phyloP scores from a whole-genome alignment of 1,140 invertebrate species.

The Drosophila athabasca region DNA sequence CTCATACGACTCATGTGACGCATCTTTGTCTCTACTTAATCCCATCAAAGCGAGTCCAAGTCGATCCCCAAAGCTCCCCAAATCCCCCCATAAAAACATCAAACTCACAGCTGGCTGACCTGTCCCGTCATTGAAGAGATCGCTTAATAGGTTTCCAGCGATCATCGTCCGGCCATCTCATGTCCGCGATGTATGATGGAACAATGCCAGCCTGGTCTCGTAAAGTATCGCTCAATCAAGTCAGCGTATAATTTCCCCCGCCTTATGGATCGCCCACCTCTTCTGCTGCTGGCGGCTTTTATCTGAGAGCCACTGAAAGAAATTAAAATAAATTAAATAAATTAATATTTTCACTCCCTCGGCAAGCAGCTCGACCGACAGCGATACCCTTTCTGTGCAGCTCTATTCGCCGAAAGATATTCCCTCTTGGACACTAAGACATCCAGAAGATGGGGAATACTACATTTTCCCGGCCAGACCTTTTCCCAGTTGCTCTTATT shows the following conservation, averaged over 20 bases:
- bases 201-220: slow-evolving; percentile 55
- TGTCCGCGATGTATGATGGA: neutral
- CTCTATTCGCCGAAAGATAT: neutral
- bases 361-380: neutral
- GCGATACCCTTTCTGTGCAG: slow-evolving; percentile 15
- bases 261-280: slow-evolving; percentile 7
- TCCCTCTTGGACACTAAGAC: neutral
- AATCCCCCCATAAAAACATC: slow-evolving; percentile 43
- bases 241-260: slow-evolving; percentile 30
- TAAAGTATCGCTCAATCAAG: slow-evolving; percentile 77
- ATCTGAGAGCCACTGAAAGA: slow-evolving; percentile 62
- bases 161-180: neutral
- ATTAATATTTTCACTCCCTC: slow-evolving; percentile 76
- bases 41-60: slow-evolving; percentile 57
- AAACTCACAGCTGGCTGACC: slow-evolving; percentile 26
- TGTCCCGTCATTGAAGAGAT: slow-evolving; percentile 41
- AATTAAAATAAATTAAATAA: slow-evolving; percentile 78
- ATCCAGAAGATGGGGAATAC: neutral
- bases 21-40: slow-evolving; percentile 41
- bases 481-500: slow-evolving; percentile 55
- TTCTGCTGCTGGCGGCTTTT: slow-evolving; percentile 53
- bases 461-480: neutral
- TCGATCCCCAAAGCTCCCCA: slow-evolving; percentile 23
- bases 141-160: slow-evolving; percentile 48
- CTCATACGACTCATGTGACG: slow-evolving; percentile 59